Evolutionary conservation across 2,113 vertebrate species (phyloP).

Genomic region (Leuciscus idus): DNA sequence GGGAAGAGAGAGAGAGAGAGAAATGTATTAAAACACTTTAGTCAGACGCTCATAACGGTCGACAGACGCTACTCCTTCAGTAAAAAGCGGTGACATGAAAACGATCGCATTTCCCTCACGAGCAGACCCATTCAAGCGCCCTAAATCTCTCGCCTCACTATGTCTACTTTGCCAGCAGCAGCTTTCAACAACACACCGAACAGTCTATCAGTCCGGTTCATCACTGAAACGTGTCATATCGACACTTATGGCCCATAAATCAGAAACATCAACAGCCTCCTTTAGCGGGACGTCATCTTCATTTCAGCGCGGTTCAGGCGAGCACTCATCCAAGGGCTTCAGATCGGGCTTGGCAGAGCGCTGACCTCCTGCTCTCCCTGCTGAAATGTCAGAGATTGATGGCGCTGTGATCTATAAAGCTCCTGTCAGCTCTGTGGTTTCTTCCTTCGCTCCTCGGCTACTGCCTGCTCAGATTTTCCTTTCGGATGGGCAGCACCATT

Average conservation of each 20-base stretch:
- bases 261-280: slow-evolving; percentile 27
- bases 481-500: neutral
- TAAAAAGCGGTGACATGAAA: neutral
- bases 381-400: slow-evolving; percentile 53
- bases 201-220: slow-evolving; percentile 27
- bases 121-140: neutral
- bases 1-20: slow-evolving; percentile 1
- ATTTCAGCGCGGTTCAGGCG: slow-evolving; percentile 16
- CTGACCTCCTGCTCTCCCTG: slow-evolving; percentile 45
- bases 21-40: slow-evolving; percentile 34
- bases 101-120: neutral
- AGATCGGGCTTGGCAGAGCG: slow-evolving; percentile 36
- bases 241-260: slow-evolving; percentile 39
- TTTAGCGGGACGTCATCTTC: slow-evolving; percentile 31
- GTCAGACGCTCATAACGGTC: neutral
- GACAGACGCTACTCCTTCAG: neutral
- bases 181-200: slow-evolving; percentile 27
- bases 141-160: slow-evolving; percentile 15
- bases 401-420: slow-evolving; percentile 10
- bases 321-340: slow-evolving; percentile 20
- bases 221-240: slow-evolving; percentile 9
- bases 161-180: slow-evolving; percentile 21
- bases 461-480: slow-evolving; percentile 23
- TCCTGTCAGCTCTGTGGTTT: slow-evolving; percentile 31
- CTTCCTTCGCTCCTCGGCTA: slow-evolving; percentile 5